Evolutionary conservation across 2,888 invertebrate genomes (phyloP), one percentile per base, ranked within the genome.

Genomic region (Caenorhabditis sinica): DNA sequence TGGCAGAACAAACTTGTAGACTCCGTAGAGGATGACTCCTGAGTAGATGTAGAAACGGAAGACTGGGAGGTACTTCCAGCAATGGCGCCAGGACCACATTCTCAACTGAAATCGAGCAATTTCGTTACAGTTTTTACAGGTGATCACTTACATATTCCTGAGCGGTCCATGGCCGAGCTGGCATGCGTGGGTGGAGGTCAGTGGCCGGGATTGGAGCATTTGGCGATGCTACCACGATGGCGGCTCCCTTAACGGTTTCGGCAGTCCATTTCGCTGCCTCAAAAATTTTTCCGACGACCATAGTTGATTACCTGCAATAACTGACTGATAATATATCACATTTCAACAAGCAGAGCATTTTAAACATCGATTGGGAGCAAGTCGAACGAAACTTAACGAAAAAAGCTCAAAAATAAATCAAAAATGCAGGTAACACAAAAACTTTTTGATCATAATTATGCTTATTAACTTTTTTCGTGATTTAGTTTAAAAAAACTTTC

Each of bases 1-100:
- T 75, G 91, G 91, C 13, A 91, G 87, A 58, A 90, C 86, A 76
- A 91, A 90, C 69, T 91, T 91, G 90, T 89, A 91, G 51, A 90
- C 90, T 77, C 91, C 91, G 77, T 89, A 90, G 82, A 91, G 81
- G 86, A 91, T 91, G 77, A 90, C 86, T 49, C 89, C 91, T 23
- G 91, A 90, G 86, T 89, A 91, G 83, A 91, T 88, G 89, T 91
- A 91, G 86, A 90, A 90, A 51, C 91, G 90, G 88, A 90, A 89
- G 43, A 91, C 88, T 80, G 91, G 91, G 28, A 90, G 86, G 84
- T 86, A 90, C 88, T 90, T 89, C 91, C 91, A 91, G 87, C 87
- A 88, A 79, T 91, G 89, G 74, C 91, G 89, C 91, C 91, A 91
- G 51, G 90, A 90, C 88, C 89, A 88, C 90, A 90, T 90, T 65